A percentile compares a stretch with the other conserved stretches of the same genome.
Conservation (phyloP, 2,797 vertebrate species). For the Anguilla marmorata region DNA sequence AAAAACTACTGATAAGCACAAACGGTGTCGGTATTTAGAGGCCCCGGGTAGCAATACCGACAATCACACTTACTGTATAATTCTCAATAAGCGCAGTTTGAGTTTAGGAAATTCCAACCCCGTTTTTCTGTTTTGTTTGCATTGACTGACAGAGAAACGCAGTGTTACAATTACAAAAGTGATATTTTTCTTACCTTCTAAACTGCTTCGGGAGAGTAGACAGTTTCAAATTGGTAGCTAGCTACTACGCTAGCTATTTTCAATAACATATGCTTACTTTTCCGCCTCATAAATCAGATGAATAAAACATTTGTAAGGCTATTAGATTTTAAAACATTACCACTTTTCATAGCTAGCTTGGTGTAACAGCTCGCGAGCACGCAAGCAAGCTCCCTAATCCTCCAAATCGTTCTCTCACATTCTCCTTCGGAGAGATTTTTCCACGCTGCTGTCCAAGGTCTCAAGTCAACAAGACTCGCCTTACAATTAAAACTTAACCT, state of each 20-base stretch:
- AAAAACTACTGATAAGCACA: background rate
- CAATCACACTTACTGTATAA: background rate
- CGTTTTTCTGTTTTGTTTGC: background rate
- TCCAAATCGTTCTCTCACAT: constrained; percentile 18
- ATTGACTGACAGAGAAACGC: background rate
- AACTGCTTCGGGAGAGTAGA: constrained; percentile 3
- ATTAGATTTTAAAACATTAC: background rate
- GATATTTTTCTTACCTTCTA: constrained; percentile 18
- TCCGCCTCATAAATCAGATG: constrained; percentile 4
- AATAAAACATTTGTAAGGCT: background rate
- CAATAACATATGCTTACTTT: background rate
- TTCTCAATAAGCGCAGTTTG: background rate
- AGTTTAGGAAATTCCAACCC: background rate
- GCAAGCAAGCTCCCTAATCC: background rate
- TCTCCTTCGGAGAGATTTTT: background rate
- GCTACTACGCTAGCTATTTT: background rate
- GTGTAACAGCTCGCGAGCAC: background rate
- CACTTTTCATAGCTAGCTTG: constrained; percentile 4
- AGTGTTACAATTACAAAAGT: background rate
- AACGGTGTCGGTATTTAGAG: background rate
- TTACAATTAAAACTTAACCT: background rate
- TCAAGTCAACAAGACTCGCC: background rate
- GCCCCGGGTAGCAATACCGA: background rate
- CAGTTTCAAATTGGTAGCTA: background rate
- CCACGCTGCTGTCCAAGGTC: constrained; percentile 17